Evolutionary conservation across 2,888 invertebrate genomes (phyloP), one percentile per base, ranked within the genome.

Genomic region (Chydorus sphaericus): DNA sequence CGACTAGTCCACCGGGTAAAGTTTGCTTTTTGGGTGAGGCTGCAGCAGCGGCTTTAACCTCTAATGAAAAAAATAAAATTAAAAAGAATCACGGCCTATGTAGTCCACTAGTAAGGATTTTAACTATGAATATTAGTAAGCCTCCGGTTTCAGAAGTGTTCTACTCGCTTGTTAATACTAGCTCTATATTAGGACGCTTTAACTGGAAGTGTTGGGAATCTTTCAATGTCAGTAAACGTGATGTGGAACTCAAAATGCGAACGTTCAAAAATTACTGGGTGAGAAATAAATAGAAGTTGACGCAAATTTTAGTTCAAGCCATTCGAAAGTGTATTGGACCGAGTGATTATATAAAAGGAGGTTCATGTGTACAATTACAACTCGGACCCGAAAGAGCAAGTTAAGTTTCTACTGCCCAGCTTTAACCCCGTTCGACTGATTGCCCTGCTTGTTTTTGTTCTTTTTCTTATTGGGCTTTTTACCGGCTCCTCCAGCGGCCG

Each of bases 1-100:
- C 71, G 58, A 78, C 73, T 0, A 92, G 82, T 31, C 92, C 92
- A n/a, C 87, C 87, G 59, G 79, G 74, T 8, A 70, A 54, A 4
- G 63, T 61, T 48, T 63, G 29, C 37, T 54, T 54, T 26, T 28
- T 16, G 26, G 49, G 50, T 20, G 54, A 23, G 11, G 55, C 33
- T 2, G 53, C 36, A 4, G 26, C 44, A 14, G 14, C 26, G 4
- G 10, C 44, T 10, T 44, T 44, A 14, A 28, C 7, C 23, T 44
- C 44, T 44, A 28, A n/a, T n/a, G n/a, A n/a, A n/a, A n/a, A n/a
- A n/a, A n/a, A n/a, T n/a, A n/a, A n/a, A n/a, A n/a, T n/a, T n/a
- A n/a, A n/a, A n/a, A n/a, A n/a, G n/a, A n/a, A n/a, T n/a, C n/a
- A n/a, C n/a, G n/a, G n/a, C n/a, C n/a, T n/a, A n/a, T n/a, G n/a